Conservation (phyloP, 2,113 vertebrate species). For the Thunnus maccoyii region DNA sequence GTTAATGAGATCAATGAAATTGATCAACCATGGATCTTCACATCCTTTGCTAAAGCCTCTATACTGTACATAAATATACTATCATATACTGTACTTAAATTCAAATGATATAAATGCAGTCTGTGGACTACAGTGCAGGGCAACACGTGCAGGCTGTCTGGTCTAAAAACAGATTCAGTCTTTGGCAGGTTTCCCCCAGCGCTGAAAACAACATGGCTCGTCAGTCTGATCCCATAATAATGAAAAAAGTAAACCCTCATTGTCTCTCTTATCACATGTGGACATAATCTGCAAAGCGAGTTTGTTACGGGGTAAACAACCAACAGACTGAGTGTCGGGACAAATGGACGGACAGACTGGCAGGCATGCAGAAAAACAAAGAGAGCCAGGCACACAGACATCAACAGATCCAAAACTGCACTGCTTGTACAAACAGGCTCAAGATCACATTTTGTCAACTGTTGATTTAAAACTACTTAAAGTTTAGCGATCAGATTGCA, state of each 20-base stretch:
- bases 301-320: slow-evolving; percentile 18
- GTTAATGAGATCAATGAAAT: not conserved
- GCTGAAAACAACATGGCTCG: slow-evolving; percentile 24
- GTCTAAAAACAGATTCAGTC: not conserved
- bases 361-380: slow-evolving; percentile 23
- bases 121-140: not conserved
- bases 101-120: not conserved
- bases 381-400: slow-evolving; percentile 9
- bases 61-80: not conserved
- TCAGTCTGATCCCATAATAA: slow-evolving; percentile 59
- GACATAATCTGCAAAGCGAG: slow-evolving; percentile 54
- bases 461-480: not conserved
- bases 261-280: slow-evolving; percentile 56
- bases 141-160: not conserved
- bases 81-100: too few species aligned
- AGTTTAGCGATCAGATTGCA: not conserved
- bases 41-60: not conserved
- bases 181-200: slow-evolving; percentile 11
- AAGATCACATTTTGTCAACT: not conserved
- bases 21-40: not conserved
- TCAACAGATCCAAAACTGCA: not conserved
- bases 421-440: not conserved
- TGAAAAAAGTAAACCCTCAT: slow-evolving; percentile 55
- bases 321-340: slow-evolving; percentile 36
- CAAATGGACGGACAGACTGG: slow-evolving; percentile 15